phyloP scores from a whole-genome alignment of 2,888 invertebrate genomes.

The Gisinianus flammeolus region DNA sequence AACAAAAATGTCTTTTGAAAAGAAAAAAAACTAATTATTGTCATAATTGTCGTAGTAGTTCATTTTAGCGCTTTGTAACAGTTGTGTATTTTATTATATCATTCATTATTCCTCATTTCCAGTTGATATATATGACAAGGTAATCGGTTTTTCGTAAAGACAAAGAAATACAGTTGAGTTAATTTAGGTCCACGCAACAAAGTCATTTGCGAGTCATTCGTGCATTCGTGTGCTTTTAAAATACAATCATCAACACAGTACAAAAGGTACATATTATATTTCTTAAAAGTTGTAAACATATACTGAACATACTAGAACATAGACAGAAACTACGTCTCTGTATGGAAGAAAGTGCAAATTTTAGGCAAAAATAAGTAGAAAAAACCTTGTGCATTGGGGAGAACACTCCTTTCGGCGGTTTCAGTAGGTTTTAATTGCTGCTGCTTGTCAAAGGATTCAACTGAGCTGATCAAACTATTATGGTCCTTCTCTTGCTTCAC shows the following conservation, averaged over 20 bases:
- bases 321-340: background rate
- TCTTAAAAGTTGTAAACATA: background rate
- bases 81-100: background rate
- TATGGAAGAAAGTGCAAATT: background rate
- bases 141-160: background rate
- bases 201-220: background rate
- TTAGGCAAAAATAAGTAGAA: no score
- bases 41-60: background rate
- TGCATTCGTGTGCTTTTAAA: background rate
- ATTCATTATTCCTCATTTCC: background rate
- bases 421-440: constrained; percentile 77
- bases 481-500: constrained; percentile 77
- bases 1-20: background rate
- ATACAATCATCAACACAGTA: background rate
- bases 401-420: constrained; percentile 80
- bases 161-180: background rate
- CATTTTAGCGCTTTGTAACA: background rate
- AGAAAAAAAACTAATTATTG: background rate
- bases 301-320: background rate
- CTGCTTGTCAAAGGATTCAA: constrained; percentile 75
- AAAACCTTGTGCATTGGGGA: constrained; percentile 83
- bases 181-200: constrained; percentile 14
- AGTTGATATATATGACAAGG: background rate
- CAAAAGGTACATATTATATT: background rate
- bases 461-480: constrained; percentile 76